phyloP scores from a whole-genome alignment of 2,113 vertebrate genomes.

The Phrynosoma platyrhinos region DNA sequence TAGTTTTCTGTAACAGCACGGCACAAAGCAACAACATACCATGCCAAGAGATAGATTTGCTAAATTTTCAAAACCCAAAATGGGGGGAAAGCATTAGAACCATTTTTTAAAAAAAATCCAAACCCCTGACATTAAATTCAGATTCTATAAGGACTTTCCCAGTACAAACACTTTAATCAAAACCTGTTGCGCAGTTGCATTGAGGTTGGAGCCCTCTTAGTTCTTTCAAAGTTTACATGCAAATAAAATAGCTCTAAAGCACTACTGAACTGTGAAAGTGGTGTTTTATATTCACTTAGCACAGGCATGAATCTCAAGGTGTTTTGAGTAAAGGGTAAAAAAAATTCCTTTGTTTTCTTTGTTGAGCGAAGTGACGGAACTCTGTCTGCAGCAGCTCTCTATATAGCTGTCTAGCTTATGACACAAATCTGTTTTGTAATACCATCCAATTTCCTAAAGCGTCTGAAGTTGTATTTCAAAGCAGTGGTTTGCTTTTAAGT shows the following conservation, averaged over 20 bases:
- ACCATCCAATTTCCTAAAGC: constrained; percentile 56
- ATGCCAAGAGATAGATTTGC: not conserved
- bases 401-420: constrained; percentile 49
- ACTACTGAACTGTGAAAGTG: constrained; percentile 19
- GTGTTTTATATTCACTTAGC: constrained; percentile 33
- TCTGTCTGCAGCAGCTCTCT: constrained; percentile 33
- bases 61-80: constrained; percentile 20
- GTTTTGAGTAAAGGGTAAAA: constrained; percentile 25
- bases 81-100: not conserved
- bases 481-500: constrained; percentile 75
- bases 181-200: not conserved
- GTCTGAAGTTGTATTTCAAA: constrained; percentile 72
- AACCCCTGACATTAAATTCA: not conserved
- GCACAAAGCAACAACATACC: not conserved
- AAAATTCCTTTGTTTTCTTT: not conserved
- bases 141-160: constrained; percentile 30
- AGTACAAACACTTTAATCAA: not conserved
- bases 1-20: constrained; percentile 30
- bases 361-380: constrained; percentile 25
- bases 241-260: not conserved
- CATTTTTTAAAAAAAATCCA: too few relatives aligned
- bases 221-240: not conserved
- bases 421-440: constrained; percentile 63
- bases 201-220: constrained; percentile 28
- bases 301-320: not conserved